Base-by-base conservation (phyloP, 2,113 vertebrate genomes). In the Ammodytes marinus region DNA sequence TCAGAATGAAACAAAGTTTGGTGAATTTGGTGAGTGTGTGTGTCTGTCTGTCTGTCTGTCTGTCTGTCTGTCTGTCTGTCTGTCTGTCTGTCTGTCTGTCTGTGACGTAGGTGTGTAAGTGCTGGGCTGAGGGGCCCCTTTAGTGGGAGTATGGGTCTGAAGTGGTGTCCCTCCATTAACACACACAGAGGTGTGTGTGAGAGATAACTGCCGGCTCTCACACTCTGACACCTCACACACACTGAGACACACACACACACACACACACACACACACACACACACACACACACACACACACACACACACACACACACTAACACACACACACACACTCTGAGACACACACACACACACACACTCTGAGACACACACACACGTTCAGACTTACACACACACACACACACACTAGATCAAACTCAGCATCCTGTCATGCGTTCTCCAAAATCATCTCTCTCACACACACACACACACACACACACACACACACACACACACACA, bases 101-200 rank as follows among this genome's bases (percentile, higher is more conserved):
- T 37, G 60, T 73, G 69, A 57, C 80, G 66, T 47, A 35, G 46
- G 76, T 82, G 83, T 79, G 45, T 55, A 49, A 68, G 75, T 69
- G 80, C 39, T 1, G 3, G 50, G 2, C 61, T 78, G 71, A 82
- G 66, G 69, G 77, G 83, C 61, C 83, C 74, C 60, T 71, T 76
- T 46, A 42, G 60, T 73, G 68, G 46, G 83, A 79, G 66, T 54
- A 37, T 74, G 82, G 67, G 69, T 80, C 69, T 93, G 84, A 93
- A 93, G 93, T 94, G 89, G 89, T 42, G 60, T 90, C 88, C 83
- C 68, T 91, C 94, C 93, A 95, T 94, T 94, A 93, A 91, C 90
- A 92, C 89, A 92, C 63, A 80, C 68, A 43, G 84, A 93, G 92
- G 93, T 94, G 94, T 93, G 82, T 91, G 93, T 86, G 79, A 80